These are phyloP conservation scores for Sciurus carolinensis DNA, from an alignment of 2,797 vertebrate genomes.

Conservation along the genomic window DNA sequence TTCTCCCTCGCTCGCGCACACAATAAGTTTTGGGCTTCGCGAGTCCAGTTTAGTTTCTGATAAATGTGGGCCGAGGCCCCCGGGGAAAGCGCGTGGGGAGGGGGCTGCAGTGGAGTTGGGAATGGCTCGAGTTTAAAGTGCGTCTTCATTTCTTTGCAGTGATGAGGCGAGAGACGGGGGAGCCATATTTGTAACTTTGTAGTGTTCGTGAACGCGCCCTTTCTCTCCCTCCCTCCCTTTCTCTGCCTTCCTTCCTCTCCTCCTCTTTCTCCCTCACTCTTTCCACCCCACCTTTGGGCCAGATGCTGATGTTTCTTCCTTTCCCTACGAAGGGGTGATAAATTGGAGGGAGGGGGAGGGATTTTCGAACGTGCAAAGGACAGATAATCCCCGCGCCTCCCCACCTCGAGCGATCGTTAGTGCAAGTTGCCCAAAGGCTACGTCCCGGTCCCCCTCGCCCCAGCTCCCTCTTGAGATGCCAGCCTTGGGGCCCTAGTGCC, in stretches of 20 bases:
- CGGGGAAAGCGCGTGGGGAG: constrained; percentile 81
- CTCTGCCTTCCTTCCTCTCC: constrained; percentile 87
- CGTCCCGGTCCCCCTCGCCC: constrained; percentile 41
- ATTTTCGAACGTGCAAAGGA: constrained; percentile 71
- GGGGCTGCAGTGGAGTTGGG: constrained; percentile 84
- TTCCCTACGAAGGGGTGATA: constrained; percentile 59
- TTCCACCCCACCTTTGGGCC: constrained; percentile 87
- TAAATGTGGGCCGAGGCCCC: constrained; percentile 86
- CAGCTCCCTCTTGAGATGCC: constrained; percentile 12
- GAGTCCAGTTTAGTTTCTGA: constrained; percentile 87
- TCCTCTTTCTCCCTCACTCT: constrained; percentile 88
- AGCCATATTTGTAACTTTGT: constrained; percentile 99
- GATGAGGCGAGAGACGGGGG: constrained; percentile 89
- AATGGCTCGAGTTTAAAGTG: constrained; percentile 88
- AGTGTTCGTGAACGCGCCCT: constrained; percentile 93
- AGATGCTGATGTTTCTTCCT: constrained; percentile 85
- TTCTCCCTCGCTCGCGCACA: constrained; percentile 75
- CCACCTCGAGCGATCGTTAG: constrained; percentile 70
- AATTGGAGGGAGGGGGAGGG: constrained; percentile 64
- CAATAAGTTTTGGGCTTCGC: constrained; percentile 86
- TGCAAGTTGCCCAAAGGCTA: constrained; percentile 79
- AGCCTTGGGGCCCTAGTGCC: neutral
- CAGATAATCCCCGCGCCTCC: constrained; percentile 79
- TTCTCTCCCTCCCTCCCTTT: constrained; percentile 90
- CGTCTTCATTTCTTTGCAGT: constrained; percentile 89